phyloP scores from a whole-genome alignment of 1,140 invertebrate genomes.

The Colletes latitarsis region DNA sequence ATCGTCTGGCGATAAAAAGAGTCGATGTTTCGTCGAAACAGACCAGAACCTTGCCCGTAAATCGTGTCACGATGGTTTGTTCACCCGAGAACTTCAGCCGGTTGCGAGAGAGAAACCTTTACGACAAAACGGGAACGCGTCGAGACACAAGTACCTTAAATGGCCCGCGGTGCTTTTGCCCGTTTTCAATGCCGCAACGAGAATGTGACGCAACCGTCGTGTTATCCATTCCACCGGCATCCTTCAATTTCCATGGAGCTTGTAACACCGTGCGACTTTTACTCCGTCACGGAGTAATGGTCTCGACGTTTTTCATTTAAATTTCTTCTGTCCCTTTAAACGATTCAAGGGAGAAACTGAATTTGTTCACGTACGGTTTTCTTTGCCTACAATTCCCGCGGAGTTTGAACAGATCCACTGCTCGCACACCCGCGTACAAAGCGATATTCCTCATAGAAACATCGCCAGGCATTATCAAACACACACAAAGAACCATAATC shows the following conservation, averaged over 20 bases:
- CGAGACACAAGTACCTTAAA: slow-evolving; percentile 45
- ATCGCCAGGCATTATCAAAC: too few species aligned
- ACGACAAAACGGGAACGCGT: slow-evolving; percentile 34
- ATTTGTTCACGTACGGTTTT: neutral
- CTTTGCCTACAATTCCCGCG: too few species aligned
- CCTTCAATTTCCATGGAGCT: slow-evolving; percentile 9
- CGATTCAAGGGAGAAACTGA: neutral
- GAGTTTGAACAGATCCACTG: too few species aligned
- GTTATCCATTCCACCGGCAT: slow-evolving; percentile 19
- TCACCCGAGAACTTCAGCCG: slow-evolving; percentile 20
- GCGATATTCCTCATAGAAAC: too few species aligned
- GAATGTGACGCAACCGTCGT: slow-evolving; percentile 43
- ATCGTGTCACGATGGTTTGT: slow-evolving; percentile 13
- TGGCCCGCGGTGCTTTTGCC: slow-evolving; percentile 40
- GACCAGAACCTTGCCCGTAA: neutral
- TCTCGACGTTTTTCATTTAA: neutral
- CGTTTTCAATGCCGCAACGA: slow-evolving; percentile 40
- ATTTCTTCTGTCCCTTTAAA: neutral
- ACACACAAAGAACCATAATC: too few species aligned
- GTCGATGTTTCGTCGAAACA: too few species aligned
- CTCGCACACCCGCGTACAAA: too few species aligned
- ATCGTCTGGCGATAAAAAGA: neutral
- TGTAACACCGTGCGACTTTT: slow-evolving; percentile 16
- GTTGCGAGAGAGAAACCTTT: slow-evolving; percentile 15
- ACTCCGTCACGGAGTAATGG: neutral